Percentiles rank a stretch among this genome's conserved stretches.
Conservation (phyloP, 2,888 invertebrate genomes). For the Callimorpha dominula region DNA sequence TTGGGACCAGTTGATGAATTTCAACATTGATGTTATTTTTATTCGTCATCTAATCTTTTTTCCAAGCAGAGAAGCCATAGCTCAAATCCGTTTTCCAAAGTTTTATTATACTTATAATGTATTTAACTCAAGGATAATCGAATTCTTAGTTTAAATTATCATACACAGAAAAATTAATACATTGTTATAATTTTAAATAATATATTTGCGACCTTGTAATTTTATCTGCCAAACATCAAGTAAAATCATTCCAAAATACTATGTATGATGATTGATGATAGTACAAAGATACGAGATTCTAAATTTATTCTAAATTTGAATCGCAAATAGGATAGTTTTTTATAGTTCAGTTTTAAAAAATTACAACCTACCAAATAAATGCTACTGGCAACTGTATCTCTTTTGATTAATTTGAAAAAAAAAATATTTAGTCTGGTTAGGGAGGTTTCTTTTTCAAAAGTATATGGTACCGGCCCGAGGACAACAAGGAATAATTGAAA, state of each 20-base stretch:
- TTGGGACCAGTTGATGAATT: no score
- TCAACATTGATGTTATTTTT: no score
- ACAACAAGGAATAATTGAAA: background rate
- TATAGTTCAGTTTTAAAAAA: background rate
- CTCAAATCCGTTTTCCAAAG: background rate
- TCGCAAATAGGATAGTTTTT: background rate
- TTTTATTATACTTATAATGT: conserved; percentile 4
- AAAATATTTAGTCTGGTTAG: no score
- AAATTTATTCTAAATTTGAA: background rate
- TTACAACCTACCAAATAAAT: background rate
- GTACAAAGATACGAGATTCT: background rate
- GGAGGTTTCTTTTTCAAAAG: no score
- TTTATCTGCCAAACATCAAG: background rate
- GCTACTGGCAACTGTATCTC: background rate
- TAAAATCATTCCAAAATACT: background rate
- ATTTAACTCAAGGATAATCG: conserved; percentile 15
- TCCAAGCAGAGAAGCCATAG: background rate
- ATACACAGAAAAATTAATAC: background rate
- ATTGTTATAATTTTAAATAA: conserved; percentile 2
- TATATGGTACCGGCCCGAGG: background rate
- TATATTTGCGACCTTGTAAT: background rate
- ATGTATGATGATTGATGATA: background rate
- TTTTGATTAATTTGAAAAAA: no score
- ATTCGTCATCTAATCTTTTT: no score
- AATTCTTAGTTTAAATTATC: conserved; percentile 5